Evolutionary conservation across 2,888 invertebrate genomes (phyloP).

Genomic region (Coenonympha arcania): DNA sequence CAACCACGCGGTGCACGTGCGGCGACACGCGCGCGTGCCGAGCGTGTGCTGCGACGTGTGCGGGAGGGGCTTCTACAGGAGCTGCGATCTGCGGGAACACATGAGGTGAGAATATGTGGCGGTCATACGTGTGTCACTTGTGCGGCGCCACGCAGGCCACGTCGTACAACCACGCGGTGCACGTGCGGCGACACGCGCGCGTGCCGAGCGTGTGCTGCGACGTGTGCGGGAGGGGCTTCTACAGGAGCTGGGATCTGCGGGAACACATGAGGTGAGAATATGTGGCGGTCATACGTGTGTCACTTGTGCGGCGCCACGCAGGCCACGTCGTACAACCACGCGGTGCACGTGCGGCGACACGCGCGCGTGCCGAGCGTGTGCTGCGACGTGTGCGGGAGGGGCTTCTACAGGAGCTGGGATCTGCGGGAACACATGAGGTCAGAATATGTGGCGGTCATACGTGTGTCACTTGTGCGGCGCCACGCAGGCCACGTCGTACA

Average conservation of each 20-base stretch:
- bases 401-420: constrained; percentile 49
- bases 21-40: constrained; percentile 50
- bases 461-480: constrained; percentile 54
- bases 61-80: constrained; percentile 49
- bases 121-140: constrained; percentile 43
- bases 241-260: constrained; percentile 42
- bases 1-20: constrained; percentile 49
- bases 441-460: no score
- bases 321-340: constrained; percentile 39
- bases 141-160: constrained; percentile 46
- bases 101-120: constrained; percentile 29
- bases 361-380: constrained; percentile 36
- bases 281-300: constrained; percentile 49
- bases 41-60: constrained; percentile 43
- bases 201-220: constrained; percentile 40
- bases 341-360: constrained; percentile 53
- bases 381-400: constrained; percentile 50
- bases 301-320: constrained; percentile 46
- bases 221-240: constrained; percentile 52
- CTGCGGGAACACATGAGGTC: constrained; percentile 42
- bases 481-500: constrained; percentile 34
- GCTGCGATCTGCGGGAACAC: constrained; percentile 45
- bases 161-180: constrained; percentile 43
- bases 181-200: constrained; percentile 52
- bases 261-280: constrained; percentile 37